A percentile compares a stretch with the other conserved stretches of the same genome.
These are phyloP conservation scores for Xenopus laevis DNA, from an alignment of 2,113 vertebrate species.

Conservation along the genomic window DNA sequence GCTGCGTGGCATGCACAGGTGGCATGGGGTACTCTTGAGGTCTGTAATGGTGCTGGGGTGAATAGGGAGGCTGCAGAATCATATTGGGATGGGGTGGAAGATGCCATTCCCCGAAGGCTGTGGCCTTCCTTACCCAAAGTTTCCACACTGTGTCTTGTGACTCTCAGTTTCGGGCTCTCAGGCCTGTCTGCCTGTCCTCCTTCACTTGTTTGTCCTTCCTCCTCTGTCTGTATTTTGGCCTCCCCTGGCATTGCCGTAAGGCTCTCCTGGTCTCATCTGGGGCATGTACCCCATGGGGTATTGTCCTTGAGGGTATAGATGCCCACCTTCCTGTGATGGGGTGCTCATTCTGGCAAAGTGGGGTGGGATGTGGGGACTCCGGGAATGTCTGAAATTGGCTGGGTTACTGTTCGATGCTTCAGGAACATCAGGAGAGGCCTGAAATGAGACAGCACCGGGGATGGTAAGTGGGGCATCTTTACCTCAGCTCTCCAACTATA, in stretches of 20 bases:
- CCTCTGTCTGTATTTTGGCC: conserved; percentile 55
- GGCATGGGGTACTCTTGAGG: conserved; percentile 67
- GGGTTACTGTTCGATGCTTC: no score
- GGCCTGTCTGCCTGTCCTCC: conserved; percentile 65
- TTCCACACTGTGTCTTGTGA: conserved; percentile 71
- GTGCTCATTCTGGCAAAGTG: no score
- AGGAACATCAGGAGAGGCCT: no score
- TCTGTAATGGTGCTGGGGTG: conserved; percentile 66
- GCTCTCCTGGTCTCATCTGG: no score
- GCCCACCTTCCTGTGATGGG: no score
- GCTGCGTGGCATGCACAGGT: conserved; percentile 76
- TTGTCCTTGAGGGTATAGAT: no score
- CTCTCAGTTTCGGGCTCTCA: conserved; percentile 97
- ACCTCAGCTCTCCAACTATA: no score
- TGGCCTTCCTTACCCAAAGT: conserved; percentile 73
- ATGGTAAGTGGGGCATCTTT: no score
- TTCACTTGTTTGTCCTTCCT: conserved; percentile 52
- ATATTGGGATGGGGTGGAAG: conserved; percentile 70
- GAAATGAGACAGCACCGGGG: no score
- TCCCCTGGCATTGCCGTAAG: conserved; percentile 58
- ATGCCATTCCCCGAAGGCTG: conserved; percentile 57
- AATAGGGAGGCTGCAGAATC: conserved; percentile 72
- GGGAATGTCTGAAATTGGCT: no score
- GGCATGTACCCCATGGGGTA: no score
- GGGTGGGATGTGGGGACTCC: no score